A percentile compares a stretch with the other conserved stretches of the same genome.
Evolutionary conservation across 2,888 invertebrate genomes (phyloP).

Genomic region (Scelioninae gen. 1): DNA sequence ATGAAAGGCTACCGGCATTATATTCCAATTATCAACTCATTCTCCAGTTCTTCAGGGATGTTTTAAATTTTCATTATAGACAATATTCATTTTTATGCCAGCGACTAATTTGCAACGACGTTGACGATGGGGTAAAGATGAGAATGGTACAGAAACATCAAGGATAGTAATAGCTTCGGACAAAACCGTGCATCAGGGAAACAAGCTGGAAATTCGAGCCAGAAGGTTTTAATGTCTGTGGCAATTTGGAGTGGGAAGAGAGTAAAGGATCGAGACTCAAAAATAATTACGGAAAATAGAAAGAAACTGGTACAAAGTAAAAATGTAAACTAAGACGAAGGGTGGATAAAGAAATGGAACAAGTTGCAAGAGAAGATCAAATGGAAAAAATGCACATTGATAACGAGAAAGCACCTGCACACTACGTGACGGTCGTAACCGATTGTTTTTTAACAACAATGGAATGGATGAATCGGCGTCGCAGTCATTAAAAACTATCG

Average conservation of each 20-base stretch:
- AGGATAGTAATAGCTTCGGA: constrained; percentile 33
- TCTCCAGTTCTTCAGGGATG: constrained; percentile 14
- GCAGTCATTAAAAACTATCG: constrained; percentile 35
- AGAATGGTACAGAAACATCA: constrained; percentile 6
- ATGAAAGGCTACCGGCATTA: constrained; percentile 42
- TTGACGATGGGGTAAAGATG: not conserved
- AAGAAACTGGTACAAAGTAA: not conserved
- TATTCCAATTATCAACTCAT: constrained; percentile 57
- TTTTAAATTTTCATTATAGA: constrained; percentile 34
- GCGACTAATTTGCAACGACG: not conserved
- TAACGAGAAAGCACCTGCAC: constrained; percentile 39
- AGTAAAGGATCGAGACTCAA: not conserved
- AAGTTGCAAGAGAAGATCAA: constrained; percentile 29
- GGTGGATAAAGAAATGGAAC: constrained; percentile 3
- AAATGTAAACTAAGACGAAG: not conserved
- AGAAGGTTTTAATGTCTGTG: constrained; percentile 48
- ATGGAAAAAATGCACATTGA: constrained; percentile 8
- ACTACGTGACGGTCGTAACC: constrained; percentile 21
- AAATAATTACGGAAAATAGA: constrained; percentile 12
- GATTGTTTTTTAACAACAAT: constrained; percentile 35
- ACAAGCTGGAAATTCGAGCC: constrained; percentile 40
- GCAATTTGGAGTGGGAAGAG: constrained; percentile 16
- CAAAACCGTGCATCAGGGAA: constrained; percentile 44
- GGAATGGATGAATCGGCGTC: constrained; percentile 44
- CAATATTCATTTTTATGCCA: constrained; percentile 16